phyloP scores from a whole-genome alignment of 2,797 vertebrate species.

The Tokudaia muenninki region DNA sequence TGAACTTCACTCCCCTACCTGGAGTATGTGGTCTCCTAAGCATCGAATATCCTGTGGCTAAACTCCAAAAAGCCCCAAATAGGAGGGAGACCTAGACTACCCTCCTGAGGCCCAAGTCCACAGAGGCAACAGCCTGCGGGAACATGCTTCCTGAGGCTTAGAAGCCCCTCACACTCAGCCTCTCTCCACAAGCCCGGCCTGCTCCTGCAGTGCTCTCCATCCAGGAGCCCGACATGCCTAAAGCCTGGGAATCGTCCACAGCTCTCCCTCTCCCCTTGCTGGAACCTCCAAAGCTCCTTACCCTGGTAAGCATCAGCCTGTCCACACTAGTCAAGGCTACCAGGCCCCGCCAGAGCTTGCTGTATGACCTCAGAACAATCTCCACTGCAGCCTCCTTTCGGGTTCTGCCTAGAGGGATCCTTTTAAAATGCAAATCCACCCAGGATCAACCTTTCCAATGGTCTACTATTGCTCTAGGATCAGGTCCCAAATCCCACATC shows the following conservation, averaged over 20 bases:
- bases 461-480: constrained; percentile 23
- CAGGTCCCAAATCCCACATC: constrained; percentile 20
- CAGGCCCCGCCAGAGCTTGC: too few relatives aligned
- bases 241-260: too few relatives aligned
- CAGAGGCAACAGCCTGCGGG: background rate
- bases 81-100: background rate
- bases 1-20: background rate
- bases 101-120: background rate
- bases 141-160: background rate
- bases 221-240: background rate
- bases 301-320: background rate
- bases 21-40: background rate
- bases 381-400: background rate
- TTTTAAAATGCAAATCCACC: background rate
- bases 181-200: background rate
- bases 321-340: background rate
- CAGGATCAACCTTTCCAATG: background rate
- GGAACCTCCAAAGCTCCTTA: background rate
- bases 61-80: background rate
- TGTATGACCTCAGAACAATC: background rate
- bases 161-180: background rate
- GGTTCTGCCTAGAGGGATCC: background rate
- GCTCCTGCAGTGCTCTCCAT: background rate
- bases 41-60: background rate
- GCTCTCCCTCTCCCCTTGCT: background rate